Percentiles rank a stretch among this genome's conserved stretches.
phyloP scores from a whole-genome alignment of 2,113 vertebrate species.

The Epinephelus lanceolatus region DNA sequence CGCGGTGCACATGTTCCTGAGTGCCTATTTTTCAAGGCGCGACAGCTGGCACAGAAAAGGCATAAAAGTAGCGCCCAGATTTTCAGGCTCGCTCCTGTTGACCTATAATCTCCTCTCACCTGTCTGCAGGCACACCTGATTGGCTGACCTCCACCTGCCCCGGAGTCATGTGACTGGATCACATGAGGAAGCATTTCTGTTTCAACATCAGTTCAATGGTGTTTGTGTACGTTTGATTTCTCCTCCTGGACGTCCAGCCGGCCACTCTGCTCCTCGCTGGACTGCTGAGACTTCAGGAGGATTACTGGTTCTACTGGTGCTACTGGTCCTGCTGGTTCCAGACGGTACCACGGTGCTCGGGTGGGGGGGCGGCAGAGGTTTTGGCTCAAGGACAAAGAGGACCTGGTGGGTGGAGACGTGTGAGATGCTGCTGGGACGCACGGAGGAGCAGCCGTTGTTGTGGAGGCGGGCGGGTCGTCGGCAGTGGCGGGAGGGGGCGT shows the following conservation, averaged over 20 bases:
- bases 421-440: not conserved
- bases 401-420: conserved; percentile 13
- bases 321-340: not conserved
- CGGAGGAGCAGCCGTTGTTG: not conserved
- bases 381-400: conserved; percentile 10
- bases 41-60: too few relatives aligned
- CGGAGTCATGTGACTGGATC: conserved; percentile 91
- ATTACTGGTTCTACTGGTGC: not conserved
- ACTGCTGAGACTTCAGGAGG: conserved; percentile 25
- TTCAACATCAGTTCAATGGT: conserved; percentile 93
- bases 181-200: conserved; percentile 86
- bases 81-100: not conserved
- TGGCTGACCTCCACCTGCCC: conserved; percentile 82
- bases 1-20: too few relatives aligned
- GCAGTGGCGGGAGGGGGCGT: not conserved
- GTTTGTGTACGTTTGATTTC: conserved; percentile 86
- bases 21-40: too few relatives aligned
- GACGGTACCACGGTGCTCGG: not conserved
- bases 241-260: conserved; percentile 76
- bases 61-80: not conserved
- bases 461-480: not conserved
- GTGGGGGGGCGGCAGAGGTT: not conserved
- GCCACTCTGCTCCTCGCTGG: conserved; percentile 72
- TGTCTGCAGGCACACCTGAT: conserved; percentile 84
- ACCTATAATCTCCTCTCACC: conserved; percentile 6